phyloP scores from a whole-genome alignment of 23 tunicate genomes.

The Diplosoma virens region DNA sequence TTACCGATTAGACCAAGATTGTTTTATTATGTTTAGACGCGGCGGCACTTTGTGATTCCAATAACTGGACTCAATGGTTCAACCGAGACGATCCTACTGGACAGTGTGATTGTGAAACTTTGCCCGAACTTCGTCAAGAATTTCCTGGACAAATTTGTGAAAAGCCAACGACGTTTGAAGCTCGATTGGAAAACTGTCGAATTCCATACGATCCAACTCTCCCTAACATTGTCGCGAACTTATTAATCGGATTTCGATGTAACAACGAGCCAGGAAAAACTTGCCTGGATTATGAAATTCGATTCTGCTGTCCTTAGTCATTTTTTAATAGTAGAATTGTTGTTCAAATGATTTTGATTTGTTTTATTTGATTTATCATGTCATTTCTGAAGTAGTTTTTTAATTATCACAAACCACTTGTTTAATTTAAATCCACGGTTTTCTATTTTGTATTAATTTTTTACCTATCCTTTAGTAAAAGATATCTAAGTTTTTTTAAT shows the following conservation, averaged over 20 bases:
- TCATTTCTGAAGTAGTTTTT: no score
- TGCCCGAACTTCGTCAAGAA: not conserved
- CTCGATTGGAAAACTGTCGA: not conserved
- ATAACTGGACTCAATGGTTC: constrained; percentile 5
- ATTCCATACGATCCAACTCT: not conserved
- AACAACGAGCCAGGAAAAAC: not conserved
- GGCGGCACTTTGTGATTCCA: not conserved
- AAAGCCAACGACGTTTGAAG: not conserved
- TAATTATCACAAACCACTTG: no score
- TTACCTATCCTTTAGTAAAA: no score
- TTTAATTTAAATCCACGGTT: no score
- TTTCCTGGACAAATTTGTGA: not conserved
- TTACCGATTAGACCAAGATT: not conserved
- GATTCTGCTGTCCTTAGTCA: constrained; percentile 3
- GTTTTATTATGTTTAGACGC: not conserved
- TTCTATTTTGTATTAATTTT: no score
- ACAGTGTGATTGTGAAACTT: not conserved
- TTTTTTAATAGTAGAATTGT: no score
- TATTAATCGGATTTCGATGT: not conserved
- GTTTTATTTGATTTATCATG: no score
- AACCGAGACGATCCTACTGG: not conserved
- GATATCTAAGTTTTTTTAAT: no score
- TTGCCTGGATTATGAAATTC: not conserved
- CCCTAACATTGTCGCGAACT: not conserved
- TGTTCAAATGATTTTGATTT: no score